Evolutionary conservation across 2,888 invertebrate species (phyloP).

Genomic region (Magallana nippona): DNA sequence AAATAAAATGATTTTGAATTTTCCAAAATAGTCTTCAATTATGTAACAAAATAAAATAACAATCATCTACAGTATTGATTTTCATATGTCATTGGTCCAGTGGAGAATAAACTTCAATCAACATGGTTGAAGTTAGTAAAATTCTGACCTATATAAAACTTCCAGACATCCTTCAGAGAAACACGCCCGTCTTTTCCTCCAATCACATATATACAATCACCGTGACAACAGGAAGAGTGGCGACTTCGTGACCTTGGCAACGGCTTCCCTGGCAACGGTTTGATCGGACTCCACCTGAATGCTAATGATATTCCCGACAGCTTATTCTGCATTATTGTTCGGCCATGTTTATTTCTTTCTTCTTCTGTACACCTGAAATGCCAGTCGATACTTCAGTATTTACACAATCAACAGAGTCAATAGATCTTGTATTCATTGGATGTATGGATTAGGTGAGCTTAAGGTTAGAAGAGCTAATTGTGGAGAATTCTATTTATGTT

Average conservation of each 20-base stretch:
- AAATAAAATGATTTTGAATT: too few relatives aligned
- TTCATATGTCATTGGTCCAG: too few relatives aligned
- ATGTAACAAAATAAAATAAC: too few relatives aligned
- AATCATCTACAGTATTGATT: too few relatives aligned
- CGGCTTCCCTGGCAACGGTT: constrained; percentile 50
- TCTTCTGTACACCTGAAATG: background rate
- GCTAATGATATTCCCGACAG: constrained; percentile 45
- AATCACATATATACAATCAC: constrained; percentile 89
- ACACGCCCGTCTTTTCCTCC: constrained; percentile 91
- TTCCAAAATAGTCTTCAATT: too few relatives aligned
- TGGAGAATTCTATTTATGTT: too few relatives aligned
- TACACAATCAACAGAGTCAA: background rate
- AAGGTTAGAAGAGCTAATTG: too few relatives aligned
- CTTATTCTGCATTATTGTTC: constrained; percentile 46
- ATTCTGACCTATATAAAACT: constrained; percentile 80
- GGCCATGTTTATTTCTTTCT: constrained; percentile 1
- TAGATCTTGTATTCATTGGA: too few relatives aligned
- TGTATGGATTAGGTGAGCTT: too few relatives aligned
- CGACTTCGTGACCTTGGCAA: constrained; percentile 87
- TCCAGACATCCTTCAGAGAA: constrained; percentile 92
- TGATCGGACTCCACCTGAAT: constrained; percentile 56
- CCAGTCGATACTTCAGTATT: background rate
- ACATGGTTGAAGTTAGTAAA: too few relatives aligned
- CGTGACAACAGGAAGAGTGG: constrained; percentile 88
- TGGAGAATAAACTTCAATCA: too few relatives aligned